These are phyloP conservation scores for Ormyrus nitidulus DNA, from an alignment of 2,888 invertebrate genomes.

Conservation along the genomic window DNA sequence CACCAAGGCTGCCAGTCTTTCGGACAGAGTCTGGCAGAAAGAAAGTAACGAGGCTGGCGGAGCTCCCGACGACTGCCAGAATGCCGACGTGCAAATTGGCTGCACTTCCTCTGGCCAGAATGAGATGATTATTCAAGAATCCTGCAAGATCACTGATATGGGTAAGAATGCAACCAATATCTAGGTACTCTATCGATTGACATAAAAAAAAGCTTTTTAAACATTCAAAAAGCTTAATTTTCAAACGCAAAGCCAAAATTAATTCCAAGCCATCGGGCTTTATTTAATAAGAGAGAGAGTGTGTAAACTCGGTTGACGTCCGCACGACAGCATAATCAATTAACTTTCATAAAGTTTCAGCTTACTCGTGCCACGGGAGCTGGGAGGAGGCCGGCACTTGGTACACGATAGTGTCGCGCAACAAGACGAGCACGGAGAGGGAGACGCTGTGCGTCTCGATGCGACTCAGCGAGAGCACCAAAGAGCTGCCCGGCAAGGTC, in stretches of 20 bases:
- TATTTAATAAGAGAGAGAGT: neutral
- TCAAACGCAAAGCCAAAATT: too few species aligned
- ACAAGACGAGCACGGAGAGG: conserved; percentile 60
- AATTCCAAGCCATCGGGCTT: too few species aligned
- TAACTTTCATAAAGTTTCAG: conserved; percentile 72
- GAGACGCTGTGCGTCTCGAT: conserved; percentile 72
- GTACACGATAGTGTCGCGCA: conserved; percentile 82
- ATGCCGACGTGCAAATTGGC: conserved; percentile 70
- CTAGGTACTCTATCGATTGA: neutral
- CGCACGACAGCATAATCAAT: conserved; percentile 5
- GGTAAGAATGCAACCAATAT: conserved; percentile 35
- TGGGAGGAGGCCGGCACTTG: conserved; percentile 82
- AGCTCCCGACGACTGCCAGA: conserved; percentile 66
- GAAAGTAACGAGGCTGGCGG: conserved; percentile 63
- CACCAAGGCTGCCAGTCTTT: conserved; percentile 27
- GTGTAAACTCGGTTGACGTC: neutral
- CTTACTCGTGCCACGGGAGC: conserved; percentile 85
- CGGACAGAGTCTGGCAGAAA: conserved; percentile 58
- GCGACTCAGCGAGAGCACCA: conserved; percentile 63
- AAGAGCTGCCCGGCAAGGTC: conserved; percentile 63
- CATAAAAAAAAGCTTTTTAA: neutral
- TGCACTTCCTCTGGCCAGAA: conserved; percentile 70
- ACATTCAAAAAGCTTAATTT: too few species aligned
- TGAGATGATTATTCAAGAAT: conserved; percentile 71
- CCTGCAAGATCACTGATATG: conserved; percentile 70